Base-by-base conservation (phyloP, 2,888 invertebrate genomes). In the Rhagium mordax region DNA sequence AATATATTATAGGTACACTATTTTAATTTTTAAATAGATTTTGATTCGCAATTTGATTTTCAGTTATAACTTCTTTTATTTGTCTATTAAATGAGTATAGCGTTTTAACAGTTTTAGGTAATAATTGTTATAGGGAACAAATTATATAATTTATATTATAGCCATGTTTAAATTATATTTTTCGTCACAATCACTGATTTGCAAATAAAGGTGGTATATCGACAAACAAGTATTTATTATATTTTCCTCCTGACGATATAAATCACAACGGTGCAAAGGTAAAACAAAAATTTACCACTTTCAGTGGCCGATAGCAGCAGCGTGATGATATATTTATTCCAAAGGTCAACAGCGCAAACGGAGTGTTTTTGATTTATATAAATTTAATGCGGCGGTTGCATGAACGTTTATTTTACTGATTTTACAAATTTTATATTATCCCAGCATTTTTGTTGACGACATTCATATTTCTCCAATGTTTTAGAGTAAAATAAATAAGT, bases 301-400 rank as follows among this genome's bases (percentile, higher is more conserved):
- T 55, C 24, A 55, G 55, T 6, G 6, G 24, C 24, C 10, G 55
- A 55, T 55, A 55, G 24, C 55, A 13, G n/a, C 21, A 27, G 55
- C 24, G n/a, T 24, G 21, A 15, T 55, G 55, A 27, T 55, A 13
- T 55, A 55, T 55, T 27, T 51, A 51, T 51, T 55, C 55, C 6
- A 8, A 27, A n/a, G 24, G 0, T 27, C 27, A 55, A 24, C 6
- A n/a, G 10, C 24, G 20, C 21, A 24, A 55, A 55, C 27, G 24
- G 55, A 7, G 13, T 55, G 27, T 55, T 55, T n/a, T 21, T 24
- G 55, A 55, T 55, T 55, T 55, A 55, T 55, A 10, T 55, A 10
- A 55, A 55, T 55, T 55, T 55, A 13, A 55, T 55, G 27, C 55
- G 27, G 55, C 24, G 3, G 20, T 1, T 20, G 13, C 8, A 8